Base-by-base conservation (phyloP, 2,888 invertebrate genomes). In the Ferdinandea cuprea region DNA sequence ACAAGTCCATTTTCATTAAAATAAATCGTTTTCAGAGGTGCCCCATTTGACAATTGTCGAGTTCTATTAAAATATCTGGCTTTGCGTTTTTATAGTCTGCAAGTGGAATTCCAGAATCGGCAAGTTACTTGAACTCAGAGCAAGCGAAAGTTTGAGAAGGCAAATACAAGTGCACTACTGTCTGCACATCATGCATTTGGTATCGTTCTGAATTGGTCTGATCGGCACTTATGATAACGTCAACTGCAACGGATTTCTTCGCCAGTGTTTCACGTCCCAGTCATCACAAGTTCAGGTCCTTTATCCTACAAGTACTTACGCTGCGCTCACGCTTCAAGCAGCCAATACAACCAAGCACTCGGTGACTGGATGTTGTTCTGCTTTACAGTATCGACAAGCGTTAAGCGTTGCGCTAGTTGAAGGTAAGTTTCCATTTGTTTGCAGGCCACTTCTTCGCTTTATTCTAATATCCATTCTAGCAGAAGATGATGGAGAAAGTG, bases 241-340 rank as follows among this genome's bases (percentile, higher is more conserved):
- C 30, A 9, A 52, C 40, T 5, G 9, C 50, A 9, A 11, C 11
- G 11, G 65, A 65, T 13, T 40, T 65, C n/a, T 65, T 25, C 1
- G 37, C 5, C 3, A 50, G 4, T 1, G 50, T 28, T 40, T 65
- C 40, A 8, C 13, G 17, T 3, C 66, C 76, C 35, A 68, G 46
- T 72, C 79, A 84, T 65, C 68, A 52, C 15, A 85, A 32, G n/a
- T 32, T 76, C 15, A 85, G 58, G 3, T 52, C 11, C 6, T 72
- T 59, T 19, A 42, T 13, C 78, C 83, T 37, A 30, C 50, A 13
- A 72, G n/a, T 15, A n/a, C 35, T 44, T 6, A 21, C 4, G 15
- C 1, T 13, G 9, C 46, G 46, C 1, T 28, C 42, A 32, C 8
- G n/a, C 17, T 30, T 46, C 5, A 63, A 28, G n/a, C 61, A 61